Evolutionary conservation across 2,113 vertebrate genomes (phyloP).

Genomic region (Dromiciops gliroides): DNA sequence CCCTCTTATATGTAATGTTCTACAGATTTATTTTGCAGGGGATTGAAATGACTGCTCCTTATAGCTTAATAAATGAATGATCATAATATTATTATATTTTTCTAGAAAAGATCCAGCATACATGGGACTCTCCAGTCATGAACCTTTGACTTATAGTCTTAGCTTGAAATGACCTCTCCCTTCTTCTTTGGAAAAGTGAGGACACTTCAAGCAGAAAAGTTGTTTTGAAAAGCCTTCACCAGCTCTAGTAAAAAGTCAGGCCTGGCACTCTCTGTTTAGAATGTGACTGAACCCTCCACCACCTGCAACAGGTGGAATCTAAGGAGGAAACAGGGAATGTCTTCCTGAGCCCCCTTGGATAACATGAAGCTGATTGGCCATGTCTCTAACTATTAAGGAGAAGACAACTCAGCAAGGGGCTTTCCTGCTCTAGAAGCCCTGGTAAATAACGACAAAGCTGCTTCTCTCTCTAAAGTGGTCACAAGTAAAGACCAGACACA

Average conservation of each 20-base stretch:
- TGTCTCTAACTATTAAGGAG: background rate
- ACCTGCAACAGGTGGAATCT: constrained; percentile 43
- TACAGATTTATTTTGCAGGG: background rate
- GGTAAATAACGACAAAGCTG: background rate
- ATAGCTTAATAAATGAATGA: background rate
- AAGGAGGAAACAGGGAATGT: constrained; percentile 44
- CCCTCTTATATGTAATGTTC: background rate
- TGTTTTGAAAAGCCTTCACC: constrained; percentile 40
- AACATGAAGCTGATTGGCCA: background rate
- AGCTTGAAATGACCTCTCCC: background rate
- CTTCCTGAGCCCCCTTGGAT: constrained; percentile 38
- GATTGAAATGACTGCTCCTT: background rate
- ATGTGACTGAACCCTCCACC: background rate
- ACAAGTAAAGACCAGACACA: background rate
- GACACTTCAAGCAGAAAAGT: background rate
- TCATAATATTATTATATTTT: background rate
- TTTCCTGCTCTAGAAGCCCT: background rate
- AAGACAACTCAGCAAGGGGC: background rate
- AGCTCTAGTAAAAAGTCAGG: background rate
- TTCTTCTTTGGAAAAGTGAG: background rate
- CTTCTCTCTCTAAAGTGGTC: background rate
- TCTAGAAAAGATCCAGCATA: background rate
- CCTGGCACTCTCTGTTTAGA: background rate
- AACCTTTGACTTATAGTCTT: background rate
- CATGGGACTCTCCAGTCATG: background rate